phyloP scores from a whole-genome alignment of 2,113 vertebrate species.

The Meles meles region DNA sequence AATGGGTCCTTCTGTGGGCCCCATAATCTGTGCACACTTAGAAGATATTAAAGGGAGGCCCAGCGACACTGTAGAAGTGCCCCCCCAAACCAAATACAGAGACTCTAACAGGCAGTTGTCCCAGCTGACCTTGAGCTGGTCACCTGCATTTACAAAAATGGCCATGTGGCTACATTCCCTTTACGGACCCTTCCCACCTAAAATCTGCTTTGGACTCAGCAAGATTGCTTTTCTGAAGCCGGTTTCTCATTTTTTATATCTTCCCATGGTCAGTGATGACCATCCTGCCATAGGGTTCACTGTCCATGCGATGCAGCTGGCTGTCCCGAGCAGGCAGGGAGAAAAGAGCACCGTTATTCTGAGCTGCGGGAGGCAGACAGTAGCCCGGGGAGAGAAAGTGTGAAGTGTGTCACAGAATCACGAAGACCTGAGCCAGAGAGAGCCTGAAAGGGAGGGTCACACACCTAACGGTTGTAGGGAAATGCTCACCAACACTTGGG shows the following conservation, averaged over 20 bases:
- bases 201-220: neutral
- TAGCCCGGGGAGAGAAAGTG: neutral
- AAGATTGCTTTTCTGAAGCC: neutral
- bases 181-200: too few species aligned
- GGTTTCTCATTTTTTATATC: neutral
- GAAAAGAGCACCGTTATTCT: neutral
- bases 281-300: neutral
- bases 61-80: fast-evolving
- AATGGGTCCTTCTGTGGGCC: fast-evolving
- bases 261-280: neutral
- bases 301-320: neutral
- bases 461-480: neutral
- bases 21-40: neutral
- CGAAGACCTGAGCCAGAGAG: neutral
- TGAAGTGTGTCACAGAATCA: neutral
- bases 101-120: too few species aligned
- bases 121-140: neutral
- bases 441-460: neutral
- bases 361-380: neutral
- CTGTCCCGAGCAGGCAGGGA: neutral
- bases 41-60: neutral
- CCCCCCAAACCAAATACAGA: fast-evolving
- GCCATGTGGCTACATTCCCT: neutral
- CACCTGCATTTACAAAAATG: neutral
- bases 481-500: too few species aligned